Base-by-base conservation (phyloP, 2,797 vertebrate genomes). In the Megaceryle alcyon region DNA sequence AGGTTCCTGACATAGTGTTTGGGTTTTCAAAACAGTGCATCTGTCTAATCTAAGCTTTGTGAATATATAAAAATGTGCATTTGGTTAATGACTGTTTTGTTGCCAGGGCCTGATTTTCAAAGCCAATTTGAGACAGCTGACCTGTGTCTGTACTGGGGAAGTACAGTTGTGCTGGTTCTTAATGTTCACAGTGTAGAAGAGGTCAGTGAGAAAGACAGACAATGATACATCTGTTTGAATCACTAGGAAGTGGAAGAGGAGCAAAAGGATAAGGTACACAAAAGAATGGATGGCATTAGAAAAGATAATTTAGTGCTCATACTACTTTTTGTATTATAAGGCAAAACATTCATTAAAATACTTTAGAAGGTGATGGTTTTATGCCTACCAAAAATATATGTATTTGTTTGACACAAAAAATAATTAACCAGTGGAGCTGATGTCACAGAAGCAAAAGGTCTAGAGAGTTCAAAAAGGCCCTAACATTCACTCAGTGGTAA, bases 181-280 rank as follows among this genome's bases (percentile, higher is more conserved):
- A 39, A 29, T 18, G 57, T 44, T 79, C 3, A 18, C 29, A 3
- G 10, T 29, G n/a, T 60, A 33, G 57, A 82, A 53, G 39, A 37
- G 22, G 14, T 61, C 0, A 1, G 4, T 37, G 29, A 28, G 25
- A n/a, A 59, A 65, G 59, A 48, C 0, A 25, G 28, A 18, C 17
- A 61, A 56, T 20, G 4, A 15, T 44, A n/a, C 1, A 2, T 63
- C 61, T 46, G 12, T 61, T 72, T 59, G 21, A 57, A 37, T 48
- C 59, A 16, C n/a, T 14, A 29, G 22, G 10, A 51, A 46, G 22
- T 72, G 20, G 37, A 73, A 54, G 35, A 86, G 19, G 11, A 60
- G 69, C 8, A 35, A 53, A 75, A 51, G 28, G 44, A 7, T 46
- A 46, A 59, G 26, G 12, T 57, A 59, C 17, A 48, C 20, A 69